Base-by-base conservation (phyloP, 2,113 vertebrate species). In the Hiodon alosoides region DNA sequence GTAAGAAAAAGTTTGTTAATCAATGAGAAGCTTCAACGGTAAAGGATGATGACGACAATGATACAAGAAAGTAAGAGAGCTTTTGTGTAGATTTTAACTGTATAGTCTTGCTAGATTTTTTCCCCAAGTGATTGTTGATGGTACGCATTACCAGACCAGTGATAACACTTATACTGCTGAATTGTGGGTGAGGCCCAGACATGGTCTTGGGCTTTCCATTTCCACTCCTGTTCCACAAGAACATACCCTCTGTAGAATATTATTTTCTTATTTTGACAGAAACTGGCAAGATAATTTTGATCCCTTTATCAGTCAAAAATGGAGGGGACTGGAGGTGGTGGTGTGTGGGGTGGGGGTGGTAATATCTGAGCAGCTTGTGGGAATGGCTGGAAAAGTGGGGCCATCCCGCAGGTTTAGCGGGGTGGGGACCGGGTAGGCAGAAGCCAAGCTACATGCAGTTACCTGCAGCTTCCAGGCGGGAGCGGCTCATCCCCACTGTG, bases 391-490 rank as follows among this genome's bases (percentile, higher is more conserved):
- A 74, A 77, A 78, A 83, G 84, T 77, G 80, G 80, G 80, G 17
- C 78, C 46, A 74, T 81, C 79, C 78, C 73, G 58, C 78, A 60
- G 81, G 80, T 76, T 72, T 78, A 14, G 70, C n/a, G 14, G 65
- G 70, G 76, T 68, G 55, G 76, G 77, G 77, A 61, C 31, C n/a
- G 50, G 54, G 65, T n/a, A 5, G 78, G 6, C 73, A 78, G 80
- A 78, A 60, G 71, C 82, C 84, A 78, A 90, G 89, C 86, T 87
- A 89, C 85, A 90, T 92, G 88, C 89, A 82, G 70, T 90, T 87
- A 86, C 90, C 90, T 81, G 89, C 89, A 84, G 90, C 82, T 87
- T 84, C 83, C 70, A 71, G 80, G 87, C 78, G 7, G 89, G 76
- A 79, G 78, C 84, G 80, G 85, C 85, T 86, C 81, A 76, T 82